Evolutionary conservation across 1,140 invertebrate species (phyloP).

Genomic region (Penaeus vannamei): DNA sequence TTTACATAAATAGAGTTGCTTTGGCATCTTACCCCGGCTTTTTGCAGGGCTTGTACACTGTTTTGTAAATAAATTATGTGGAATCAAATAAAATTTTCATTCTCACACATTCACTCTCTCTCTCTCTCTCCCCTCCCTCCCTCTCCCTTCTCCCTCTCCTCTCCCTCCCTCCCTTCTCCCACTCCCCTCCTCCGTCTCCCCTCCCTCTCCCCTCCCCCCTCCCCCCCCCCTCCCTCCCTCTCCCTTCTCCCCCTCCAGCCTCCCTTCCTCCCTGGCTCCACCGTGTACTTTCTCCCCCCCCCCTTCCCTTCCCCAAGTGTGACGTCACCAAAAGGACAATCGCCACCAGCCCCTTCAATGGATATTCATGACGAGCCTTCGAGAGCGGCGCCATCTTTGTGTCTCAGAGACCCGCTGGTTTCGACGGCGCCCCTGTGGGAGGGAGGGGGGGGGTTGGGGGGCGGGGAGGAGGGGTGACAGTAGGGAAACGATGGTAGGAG

Average conservation of each 20-base stretch:
- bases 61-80: too few relatives aligned
- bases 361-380: too few relatives aligned
- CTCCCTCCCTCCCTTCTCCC: not conserved
- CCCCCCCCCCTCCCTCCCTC: not conserved
- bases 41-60: too few relatives aligned
- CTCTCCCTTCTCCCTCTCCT: not conserved
- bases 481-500: not conserved
- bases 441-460: not conserved
- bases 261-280: not conserved
- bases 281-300: not conserved
- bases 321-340: too few relatives aligned
- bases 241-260: not conserved
- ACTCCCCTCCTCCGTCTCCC: not conserved
- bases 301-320: not conserved
- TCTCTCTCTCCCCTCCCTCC: not conserved
- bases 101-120: not conserved
- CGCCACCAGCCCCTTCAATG: too few relatives aligned
- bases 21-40: too few relatives aligned
- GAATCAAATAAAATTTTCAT: too few relatives aligned
- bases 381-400: too few relatives aligned
- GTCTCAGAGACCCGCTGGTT: too few relatives aligned
- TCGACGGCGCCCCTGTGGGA: not conserved
- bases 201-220: not conserved
- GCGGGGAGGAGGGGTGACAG: not conserved
- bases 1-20: too few relatives aligned